These are phyloP conservation scores for Nannobrachium achirus DNA, from an alignment of 2,113 vertebrate species.

Conservation along the genomic window DNA sequence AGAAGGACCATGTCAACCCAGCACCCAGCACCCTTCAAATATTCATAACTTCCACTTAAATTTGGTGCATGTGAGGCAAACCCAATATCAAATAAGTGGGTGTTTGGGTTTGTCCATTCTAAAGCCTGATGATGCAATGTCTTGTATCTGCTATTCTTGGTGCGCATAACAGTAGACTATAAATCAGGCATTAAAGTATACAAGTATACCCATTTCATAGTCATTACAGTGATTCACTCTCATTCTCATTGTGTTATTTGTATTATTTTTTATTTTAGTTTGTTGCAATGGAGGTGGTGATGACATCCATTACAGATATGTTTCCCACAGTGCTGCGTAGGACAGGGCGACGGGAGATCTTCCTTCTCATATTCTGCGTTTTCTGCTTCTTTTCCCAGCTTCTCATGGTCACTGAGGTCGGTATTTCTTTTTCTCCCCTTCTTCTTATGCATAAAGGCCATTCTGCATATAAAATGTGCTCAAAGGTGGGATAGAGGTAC, in stretches of 20 bases:
- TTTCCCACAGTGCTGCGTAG: constrained; percentile 71
- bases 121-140: too few relatives aligned
- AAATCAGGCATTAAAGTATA: too few relatives aligned
- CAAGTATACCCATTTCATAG: too few relatives aligned
- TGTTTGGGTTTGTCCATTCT: too few relatives aligned
- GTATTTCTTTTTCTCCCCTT: neutral
- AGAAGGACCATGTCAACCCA: neutral
- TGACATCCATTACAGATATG: constrained; percentile 71
- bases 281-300: constrained; percentile 73
- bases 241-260: neutral
- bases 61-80: too few relatives aligned
- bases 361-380: constrained; percentile 74
- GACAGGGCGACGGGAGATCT: constrained; percentile 57
- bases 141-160: neutral
- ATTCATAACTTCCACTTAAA: too few relatives aligned
- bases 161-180: too few relatives aligned
- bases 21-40: too few relatives aligned
- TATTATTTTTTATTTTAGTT: constrained; percentile 59
- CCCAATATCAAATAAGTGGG: too few relatives aligned
- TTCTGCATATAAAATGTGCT: too few relatives aligned
- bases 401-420: constrained; percentile 77
- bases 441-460: neutral
- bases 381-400: constrained; percentile 74
- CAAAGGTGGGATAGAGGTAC: too few relatives aligned
- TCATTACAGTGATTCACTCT: neutral